A percentile compares a stretch with the other conserved stretches of the same genome.
phyloP scores from a whole-genome alignment of 2,113 vertebrate species.

The Probosciger aterrimus region DNA sequence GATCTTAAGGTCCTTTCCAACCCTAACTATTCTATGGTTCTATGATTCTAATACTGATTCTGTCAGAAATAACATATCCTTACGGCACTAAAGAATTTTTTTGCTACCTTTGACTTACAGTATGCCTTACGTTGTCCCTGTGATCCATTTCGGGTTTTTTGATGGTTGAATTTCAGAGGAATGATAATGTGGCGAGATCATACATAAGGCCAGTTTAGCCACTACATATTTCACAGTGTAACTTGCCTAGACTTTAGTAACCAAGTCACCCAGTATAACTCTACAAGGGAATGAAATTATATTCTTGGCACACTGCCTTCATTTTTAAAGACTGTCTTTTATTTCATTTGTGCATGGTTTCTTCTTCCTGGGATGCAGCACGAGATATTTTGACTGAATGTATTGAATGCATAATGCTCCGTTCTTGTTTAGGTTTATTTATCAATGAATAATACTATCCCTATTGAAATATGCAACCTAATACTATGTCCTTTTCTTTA shows the following conservation, averaged over 20 bases:
- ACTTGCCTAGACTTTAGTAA: background rate
- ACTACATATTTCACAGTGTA: background rate
- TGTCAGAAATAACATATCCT: background rate
- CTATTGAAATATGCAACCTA: background rate
- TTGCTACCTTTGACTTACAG: fast-evolving
- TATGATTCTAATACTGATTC: background rate
- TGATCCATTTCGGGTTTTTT: background rate
- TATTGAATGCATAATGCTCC: background rate
- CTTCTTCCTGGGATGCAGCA: background rate
- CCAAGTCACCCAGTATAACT: background rate
- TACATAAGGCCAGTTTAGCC: background rate
- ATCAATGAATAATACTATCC: background rate
- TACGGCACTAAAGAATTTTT: background rate
- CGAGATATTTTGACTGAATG: background rate
- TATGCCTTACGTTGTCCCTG: fast-evolving
- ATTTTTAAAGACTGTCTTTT: background rate
- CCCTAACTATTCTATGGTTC: no score
- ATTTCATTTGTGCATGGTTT: background rate
- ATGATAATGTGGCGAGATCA: background rate
- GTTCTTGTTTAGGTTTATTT: background rate
- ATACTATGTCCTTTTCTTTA: background rate
- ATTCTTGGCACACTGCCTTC: background rate
- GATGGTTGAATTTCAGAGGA: background rate
- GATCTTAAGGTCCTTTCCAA: no score
- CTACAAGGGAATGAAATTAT: background rate